These are phyloP conservation scores for Melipona quadrifasciata DNA, from an alignment of 1,140 invertebrate species.

Conservation along the genomic window DNA sequence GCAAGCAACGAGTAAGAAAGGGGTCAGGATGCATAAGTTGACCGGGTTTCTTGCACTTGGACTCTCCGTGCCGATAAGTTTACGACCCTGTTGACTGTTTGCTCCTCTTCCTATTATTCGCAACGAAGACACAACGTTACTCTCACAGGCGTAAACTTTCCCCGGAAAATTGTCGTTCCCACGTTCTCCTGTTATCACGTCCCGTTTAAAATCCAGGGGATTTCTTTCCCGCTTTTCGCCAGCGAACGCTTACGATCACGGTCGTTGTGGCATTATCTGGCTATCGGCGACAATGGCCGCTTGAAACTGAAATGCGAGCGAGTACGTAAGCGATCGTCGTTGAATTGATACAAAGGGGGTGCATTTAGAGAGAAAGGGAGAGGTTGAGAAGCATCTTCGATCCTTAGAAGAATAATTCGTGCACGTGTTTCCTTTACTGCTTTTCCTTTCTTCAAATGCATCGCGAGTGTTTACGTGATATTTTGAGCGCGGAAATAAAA, in stretches of 20 bases:
- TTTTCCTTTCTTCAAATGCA: too few species aligned
- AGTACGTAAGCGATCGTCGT: neutral
- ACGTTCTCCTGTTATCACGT: slow-evolving; percentile 41
- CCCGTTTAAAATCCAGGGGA: slow-evolving; percentile 47
- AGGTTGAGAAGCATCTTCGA: neutral
- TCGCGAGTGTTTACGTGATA: too few species aligned
- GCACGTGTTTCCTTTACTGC: too few species aligned
- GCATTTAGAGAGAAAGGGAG: neutral
- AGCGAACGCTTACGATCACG: neutral
- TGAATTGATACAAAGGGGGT: neutral
- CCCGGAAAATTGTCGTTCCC: neutral
- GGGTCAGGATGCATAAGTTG: slow-evolving; percentile 14
- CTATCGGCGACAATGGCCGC: neutral
- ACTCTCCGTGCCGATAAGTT: slow-evolving; percentile 53
- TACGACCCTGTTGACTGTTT: slow-evolving; percentile 54
- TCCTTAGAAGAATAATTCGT: too few species aligned
- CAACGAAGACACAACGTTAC: slow-evolving; percentile 26
- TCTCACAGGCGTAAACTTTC: slow-evolving; percentile 29
- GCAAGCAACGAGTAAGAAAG: neutral
- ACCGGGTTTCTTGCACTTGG: slow-evolving; percentile 50
- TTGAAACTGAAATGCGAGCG: neutral
- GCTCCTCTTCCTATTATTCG: slow-evolving; percentile 39
- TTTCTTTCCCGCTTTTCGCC: slow-evolving; percentile 11
- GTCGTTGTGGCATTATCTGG: slow-evolving; percentile 28
- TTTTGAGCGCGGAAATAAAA: too few species aligned